These are phyloP conservation scores for Drosophila barbarae DNA, from an alignment of 2,888 invertebrate species.

Conservation along the genomic window DNA sequence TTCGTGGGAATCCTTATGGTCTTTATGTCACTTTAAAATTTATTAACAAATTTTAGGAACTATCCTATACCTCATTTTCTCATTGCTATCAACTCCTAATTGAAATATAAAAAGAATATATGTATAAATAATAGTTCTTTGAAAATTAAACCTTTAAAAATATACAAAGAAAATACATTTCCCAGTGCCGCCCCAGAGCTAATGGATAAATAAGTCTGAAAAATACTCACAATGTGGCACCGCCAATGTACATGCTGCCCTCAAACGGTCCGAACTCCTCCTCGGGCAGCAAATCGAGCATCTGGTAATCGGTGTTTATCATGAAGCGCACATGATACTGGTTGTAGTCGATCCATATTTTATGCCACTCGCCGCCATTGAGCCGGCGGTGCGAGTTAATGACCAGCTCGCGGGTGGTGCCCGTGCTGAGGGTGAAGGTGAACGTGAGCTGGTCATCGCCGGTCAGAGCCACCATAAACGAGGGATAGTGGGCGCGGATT, in stretches of 20 bases:
- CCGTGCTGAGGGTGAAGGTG: slow-evolving; percentile 93
- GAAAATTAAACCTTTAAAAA: neutral
- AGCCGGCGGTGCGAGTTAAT: slow-evolving; percentile 89
- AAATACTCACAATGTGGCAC: slow-evolving; percentile 90
- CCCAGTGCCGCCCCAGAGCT: slow-evolving; percentile 5
- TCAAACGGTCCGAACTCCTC: slow-evolving; percentile 96
- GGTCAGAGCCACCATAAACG: slow-evolving; percentile 94
- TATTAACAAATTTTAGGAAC: neutral
- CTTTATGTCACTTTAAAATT: too few relatives aligned
- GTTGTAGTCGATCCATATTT: slow-evolving; percentile 97
- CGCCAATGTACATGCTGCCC: slow-evolving; percentile 96
- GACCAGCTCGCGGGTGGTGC: slow-evolving; percentile 88
- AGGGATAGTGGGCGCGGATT: slow-evolving; percentile 92
- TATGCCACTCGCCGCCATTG: slow-evolving; percentile 97
- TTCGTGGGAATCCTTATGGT: neutral
- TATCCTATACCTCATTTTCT: rapidly evolving
- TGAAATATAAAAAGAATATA: too few relatives aligned
- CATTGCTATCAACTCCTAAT: too few relatives aligned
- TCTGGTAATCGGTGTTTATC: slow-evolving; percentile 93
- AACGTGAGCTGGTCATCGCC: slow-evolving; percentile 93
- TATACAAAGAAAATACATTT: neutral
- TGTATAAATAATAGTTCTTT: too few relatives aligned
- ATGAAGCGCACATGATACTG: slow-evolving; percentile 95
- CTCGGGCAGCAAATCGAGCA: slow-evolving; percentile 90
- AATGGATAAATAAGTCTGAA: neutral